Base-by-base conservation (phyloP, 30 jellyfish, hydroid and myxozoan species). In the Chrysaora quinquecirrha region DNA sequence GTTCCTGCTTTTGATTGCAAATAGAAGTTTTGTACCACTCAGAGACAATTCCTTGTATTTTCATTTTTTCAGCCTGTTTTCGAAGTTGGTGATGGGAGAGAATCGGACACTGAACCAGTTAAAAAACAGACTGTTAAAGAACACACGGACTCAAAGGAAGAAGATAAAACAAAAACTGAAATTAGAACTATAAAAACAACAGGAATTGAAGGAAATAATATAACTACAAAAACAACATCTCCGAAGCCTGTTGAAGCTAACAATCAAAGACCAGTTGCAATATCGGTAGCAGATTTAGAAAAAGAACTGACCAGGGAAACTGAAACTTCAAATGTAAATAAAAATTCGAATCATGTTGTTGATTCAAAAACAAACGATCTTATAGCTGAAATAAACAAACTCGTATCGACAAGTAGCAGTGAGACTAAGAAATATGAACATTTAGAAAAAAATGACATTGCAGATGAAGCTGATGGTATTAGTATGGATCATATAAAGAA, bases 401-500 rank as follows among this genome's bases (percentile, higher is more conserved):
- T 64, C 76, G 2, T 27, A 23, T 21, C 54, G 11, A 11, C 3
- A 2, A 64, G 23, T 56, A 16, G n/a, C 60, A 27, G 76, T 24
- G 76, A 32, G 19, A 19, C 20, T 3, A 58, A 58, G 10, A 27
- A 27, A 14, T 19, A 7, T 64, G 11, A 64, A 29, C 28, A 10
- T 19, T 77, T 65, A 6, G 78, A 30, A 1, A 50, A 29, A 4
- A 50, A 69, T 38, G 85, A 68, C 65, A 94, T 75, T 24, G 96
- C 83, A 65, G 27, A 52, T 2, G 98, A 78, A 32, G 82, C 78
- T 72, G 95, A 80, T 28, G 25, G 25, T 2, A 35, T 19, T 65
- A 73, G 71, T 65, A 48, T 91, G 71, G 95, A 91, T 34, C 95
- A 91, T 76, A 91, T 91, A 30, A 80, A 73, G 32, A 80, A 35